Base-by-base conservation (phyloP, 2,113 vertebrate species). In the Mirounga angustirostris region DNA sequence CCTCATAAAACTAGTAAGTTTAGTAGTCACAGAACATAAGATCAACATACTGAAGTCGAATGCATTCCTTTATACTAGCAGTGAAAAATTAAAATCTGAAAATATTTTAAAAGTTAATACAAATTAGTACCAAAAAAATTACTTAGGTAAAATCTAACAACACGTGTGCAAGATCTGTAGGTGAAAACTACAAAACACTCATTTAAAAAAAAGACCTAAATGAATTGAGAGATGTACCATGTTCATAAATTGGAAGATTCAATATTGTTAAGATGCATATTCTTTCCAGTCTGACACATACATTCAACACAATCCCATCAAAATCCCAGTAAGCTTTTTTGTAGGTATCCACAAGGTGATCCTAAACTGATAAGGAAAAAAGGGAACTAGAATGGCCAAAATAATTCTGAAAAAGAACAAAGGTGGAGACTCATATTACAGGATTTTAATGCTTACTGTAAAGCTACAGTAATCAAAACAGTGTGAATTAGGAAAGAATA, bases 331-430 rank as follows among this genome's bases (percentile, higher is more conserved):
- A 71, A 26, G 15, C 30, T n/a, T 73, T 86, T 86, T 71, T 26
- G 4, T 90, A 95, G 54, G 30, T 54, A 61, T 80, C 73, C 78
- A 67, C 3, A 71, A 71, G 82, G 16, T 80, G 40, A 80, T 91
- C 58, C 33, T 80, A 91, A 86, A 79, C 12, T 52, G 52, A 36
- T 86, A 80, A 59, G 26, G 8, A 36, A 40, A 85, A 67, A 91
- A 78, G 56, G 33, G 12, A 86, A 86, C 40, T 69, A 91, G 71
- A 69, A 85, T 30, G 78, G 18, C 36, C 86, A 90, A 90, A 90
- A 84, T 54, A 91, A 80, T 86, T 87, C 82, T 71, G 89, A 54
- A 80, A 90, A 91, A 76, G 24, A 83, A 76, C 46, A 84, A 78
- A 85, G 52, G 13, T 69, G 71, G 24, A 58, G n/a, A 67, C 16